Evolutionary conservation across 2,888 invertebrate species (phyloP), one percentile per base, ranked within the genome.

Genomic region (Tetanocera ferruginea): DNA sequence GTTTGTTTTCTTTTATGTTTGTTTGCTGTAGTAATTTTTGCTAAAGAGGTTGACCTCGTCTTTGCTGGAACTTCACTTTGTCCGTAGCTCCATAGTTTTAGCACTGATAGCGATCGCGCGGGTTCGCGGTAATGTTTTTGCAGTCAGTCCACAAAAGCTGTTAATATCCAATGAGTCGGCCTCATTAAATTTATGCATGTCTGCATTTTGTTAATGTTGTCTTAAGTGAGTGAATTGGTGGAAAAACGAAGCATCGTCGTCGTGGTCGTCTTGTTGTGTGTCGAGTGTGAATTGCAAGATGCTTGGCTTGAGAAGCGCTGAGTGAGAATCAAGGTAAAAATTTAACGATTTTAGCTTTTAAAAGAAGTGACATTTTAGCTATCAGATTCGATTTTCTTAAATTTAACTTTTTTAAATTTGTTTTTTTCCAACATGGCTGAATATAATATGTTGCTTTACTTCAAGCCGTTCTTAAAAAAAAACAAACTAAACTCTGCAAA

Each of bases 141-240:
- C 23, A 25, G 60, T 60, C 23, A 25, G 60, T 60, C 60, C 11
- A 49, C 77, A 69, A 57, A 72, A 31, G 25, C 55, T 72, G 43
- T 60, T 72, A 34, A 55, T 37, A 25, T 60, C 37, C 11, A 34
- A 49, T 17, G 25, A 31, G 67, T 34, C 55, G 66, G 51, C 31
- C 31, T 67, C 67, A 70, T 78, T 76, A 80, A 71, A 43, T 82
- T 75, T 79, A 79, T 80, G 81, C 81, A 80, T 83, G 81, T 83
- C 80, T 79, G 83, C 82, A 83, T 83, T 82, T 70, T 83, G 83
- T 82, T 83, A 85, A 81, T 82, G 84, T 25, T 49, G 69, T 51
- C 17, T 19, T 69, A 69, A 69, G 23, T 51, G 69, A 28, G 49
- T 51, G 69, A 5, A n/a, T 37, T 37, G 37, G 37, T 6, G 8